Evolutionary conservation across 2,797 vertebrate species (phyloP), one percentile per base, ranked within the genome.

Genomic region (Nasua narica): DNA sequence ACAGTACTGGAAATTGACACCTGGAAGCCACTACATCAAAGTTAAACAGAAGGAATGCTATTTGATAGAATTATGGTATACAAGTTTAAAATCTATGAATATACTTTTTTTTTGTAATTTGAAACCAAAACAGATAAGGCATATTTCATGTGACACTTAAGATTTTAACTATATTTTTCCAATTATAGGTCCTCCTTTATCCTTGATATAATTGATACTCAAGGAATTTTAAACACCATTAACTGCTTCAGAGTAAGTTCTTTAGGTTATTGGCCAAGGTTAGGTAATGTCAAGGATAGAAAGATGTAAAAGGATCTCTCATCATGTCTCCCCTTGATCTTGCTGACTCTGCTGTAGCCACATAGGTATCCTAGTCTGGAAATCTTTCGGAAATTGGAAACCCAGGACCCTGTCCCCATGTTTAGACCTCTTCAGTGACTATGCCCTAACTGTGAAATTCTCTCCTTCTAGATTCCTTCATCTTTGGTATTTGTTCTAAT

Each of bases 201-300:
- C 43, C 46, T 95, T 87, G 50, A 81, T 87, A 14, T 77, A 90
- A 90, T n/a, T 69, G 15, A 83, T 89, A 72, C 5, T 69, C 40
- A 78, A 89, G 76, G 81, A 79, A 84, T 94, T 69, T 78, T 65
- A 90, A 94, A 92, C 25, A 69, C 9, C 40, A 85, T 43, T 70
- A 69, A 58, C 72, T 81, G 25, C 72, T 78, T 95, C 37, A 79
- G 85, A 95, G 60, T n/a, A 84, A 27, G 67, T 93, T 67, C 21
- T 85, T 88, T 18, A 87, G 19, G 37, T 87, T 91, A 37, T 52
- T 86, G 25, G 40, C 14, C 48, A 95, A 56, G 13, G 6, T 84
- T 87, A 56, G 56, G 29, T 91, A 25, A 29, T 62, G 37, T 72
- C 62, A 82, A 81, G 85, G 50, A 13, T 88, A 67, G 48, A 91